phyloP scores from a whole-genome alignment of 1,140 invertebrate species.

The Musca vetustissima region DNA sequence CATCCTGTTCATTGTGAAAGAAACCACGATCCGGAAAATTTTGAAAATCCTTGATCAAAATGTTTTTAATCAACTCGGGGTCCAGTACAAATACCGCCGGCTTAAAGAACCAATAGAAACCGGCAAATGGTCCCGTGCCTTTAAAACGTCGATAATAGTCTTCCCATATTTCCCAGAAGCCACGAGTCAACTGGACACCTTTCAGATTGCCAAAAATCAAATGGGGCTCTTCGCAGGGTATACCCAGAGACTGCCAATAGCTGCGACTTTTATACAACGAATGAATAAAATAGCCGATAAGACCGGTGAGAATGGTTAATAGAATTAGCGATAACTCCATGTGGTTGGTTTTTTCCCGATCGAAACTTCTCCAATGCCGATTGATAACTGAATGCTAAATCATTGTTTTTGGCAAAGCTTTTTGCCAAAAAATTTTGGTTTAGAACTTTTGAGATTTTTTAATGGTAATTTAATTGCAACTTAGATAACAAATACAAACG shows the following conservation, averaged over 20 bases:
- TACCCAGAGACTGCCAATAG: constrained; percentile 54
- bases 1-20: constrained; percentile 58
- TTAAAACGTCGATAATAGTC: constrained; percentile 44
- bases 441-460: no score
- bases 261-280: neutral
- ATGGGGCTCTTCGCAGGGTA: constrained; percentile 54
- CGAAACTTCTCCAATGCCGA: neutral
- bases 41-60: constrained; percentile 51
- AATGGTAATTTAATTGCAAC: no score
- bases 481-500: no score
- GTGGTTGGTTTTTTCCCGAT: neutral
- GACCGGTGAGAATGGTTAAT: neutral
- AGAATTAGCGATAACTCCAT: neutral
- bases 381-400: no score
- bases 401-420: no score
- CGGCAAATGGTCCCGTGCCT: constrained; percentile 35
- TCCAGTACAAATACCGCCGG: constrained; percentile 35
- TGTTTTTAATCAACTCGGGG: constrained; percentile 41
- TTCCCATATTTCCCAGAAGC: constrained; percentile 1
- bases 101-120: constrained; percentile 36
- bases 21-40: constrained; percentile 54
- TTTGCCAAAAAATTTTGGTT: constrained; percentile 20
- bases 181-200: constrained; percentile 28
- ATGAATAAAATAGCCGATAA: neutral
- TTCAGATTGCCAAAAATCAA: constrained; percentile 45